Evolutionary conservation across 2,113 vertebrate species (phyloP), one percentile per base, ranked within the genome.

Genomic region (Sturnira hondurensis): DNA sequence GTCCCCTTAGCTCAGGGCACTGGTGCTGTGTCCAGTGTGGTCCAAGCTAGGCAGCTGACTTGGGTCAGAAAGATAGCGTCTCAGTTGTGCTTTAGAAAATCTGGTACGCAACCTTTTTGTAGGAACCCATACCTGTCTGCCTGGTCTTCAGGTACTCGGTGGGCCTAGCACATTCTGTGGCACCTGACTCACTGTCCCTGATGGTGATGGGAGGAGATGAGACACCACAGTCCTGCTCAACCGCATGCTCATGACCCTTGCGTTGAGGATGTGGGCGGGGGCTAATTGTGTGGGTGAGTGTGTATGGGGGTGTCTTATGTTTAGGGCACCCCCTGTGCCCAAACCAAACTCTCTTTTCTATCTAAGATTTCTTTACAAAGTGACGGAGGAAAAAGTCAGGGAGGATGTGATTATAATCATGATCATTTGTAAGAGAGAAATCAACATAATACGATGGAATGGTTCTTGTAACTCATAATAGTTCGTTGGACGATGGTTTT

Each of bases 181-280:
- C 38, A 33, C 26, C 52, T 78, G 38, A 41, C 77, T 78, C 33
- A 5, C 26, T 24, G 52, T 38, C 68, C 68, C 20, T 61, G 33
- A 20, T 6, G 9, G 15, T 58, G 56, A 4, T 26, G 52, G 94
- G 84, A 73, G 36, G 65, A 52, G 41, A 24, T 1, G 7, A 4
- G 63, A 71, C 45, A 65, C 52, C 22, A 45, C 20, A 50, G 67
- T 5, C 74, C 20, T 86, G 20, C 31, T 89, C 2, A 4, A 11
- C 28, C 0, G 3, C 3, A 0, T 7, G 26, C 43, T 61, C 3
- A 1, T 0, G 41, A 63, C 76, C 56, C 45, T n/a, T 52, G 7
- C 41, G 5, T 41, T 7, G 0, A 0, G 20, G 58, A 38, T 50
- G 41, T 17, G 31, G 82, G 5, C 9, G 5, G 31, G 17, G 10